Base-by-base conservation (phyloP, 2,888 invertebrate species). In the Hetaerina titia region DNA sequence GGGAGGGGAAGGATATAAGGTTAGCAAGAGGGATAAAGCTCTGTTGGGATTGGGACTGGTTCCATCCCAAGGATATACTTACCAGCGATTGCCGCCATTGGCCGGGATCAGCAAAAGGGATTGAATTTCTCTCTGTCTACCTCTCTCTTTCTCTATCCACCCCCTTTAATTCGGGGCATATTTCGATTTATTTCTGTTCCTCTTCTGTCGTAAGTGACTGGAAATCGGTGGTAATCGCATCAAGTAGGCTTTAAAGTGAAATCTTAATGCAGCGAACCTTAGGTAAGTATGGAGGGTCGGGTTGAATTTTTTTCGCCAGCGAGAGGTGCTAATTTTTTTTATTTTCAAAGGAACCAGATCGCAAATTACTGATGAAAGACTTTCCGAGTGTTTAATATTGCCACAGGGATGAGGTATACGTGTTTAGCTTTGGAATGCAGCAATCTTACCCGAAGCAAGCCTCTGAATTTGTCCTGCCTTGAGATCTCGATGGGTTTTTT, bases 91-190 rank as follows among this genome's bases (percentile, higher is more conserved):
- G 81, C 81, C 81, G 81, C 25, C 81, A 81, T 9, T 81, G 81
- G 81, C 22, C 81, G 81, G 81, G 31, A 31, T 81, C 81, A 25
- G 31, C n/a, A 31, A 31, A 69, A 25, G 81, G 81, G 31, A 31
- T 81, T 25, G 81, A 15, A 31, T 81, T 81, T 81, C 11, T 25
- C n/a, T 31, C 8, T 15, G 9, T 31, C 31, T 31, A 4, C 11
- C 13, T 31, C 25, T 31, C 15, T 31, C 81, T 1, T 15, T 5
- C 15, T 11, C 15, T 25, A 5, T 5, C 81, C 9, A 11, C 81
- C 81, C 31, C 81, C 81, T 81, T 31, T 81, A 81, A 81, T 81
- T 81, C 22, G 81, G 81, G 81, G 81, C 81, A 81, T 81, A 81
- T 31, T 81, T 81, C 81, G 81, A 31, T 31, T 9, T 81, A 31